Evolutionary conservation across 2,797 vertebrate species (phyloP), one percentile per base, ranked within the genome.

Genomic region (Enteromius thamalakanensis): DNA sequence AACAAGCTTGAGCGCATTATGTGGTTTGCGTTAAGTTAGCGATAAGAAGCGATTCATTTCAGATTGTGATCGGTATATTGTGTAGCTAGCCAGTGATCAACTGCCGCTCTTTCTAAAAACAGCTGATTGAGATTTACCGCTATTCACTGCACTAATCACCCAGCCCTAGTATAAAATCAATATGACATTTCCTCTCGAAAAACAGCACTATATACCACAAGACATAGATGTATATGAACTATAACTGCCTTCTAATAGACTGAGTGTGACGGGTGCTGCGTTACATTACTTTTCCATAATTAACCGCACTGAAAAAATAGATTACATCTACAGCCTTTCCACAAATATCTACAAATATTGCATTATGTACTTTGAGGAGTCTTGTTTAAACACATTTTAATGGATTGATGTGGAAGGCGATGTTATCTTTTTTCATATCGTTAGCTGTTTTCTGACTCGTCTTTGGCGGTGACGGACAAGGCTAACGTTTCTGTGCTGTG

Each of bases 371-470:
- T 64, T 32, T 34, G 10, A 53, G 29, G 19, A 74, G 29, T 7
- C 76, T 67, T 45, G 0, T 21, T 45, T 47, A 47, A 78, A 78
- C 9, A 12, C 4, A 29, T 53, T 53, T 53, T 49, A 15, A 65
- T 37, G 29, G 23, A 32, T 40, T 37, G 4, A 29, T 55, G n/a
- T 15, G 21, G n/a, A 79, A 79, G n/a, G 77, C 8, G 60, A 29
- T 62, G 32, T 51, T 67, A 55, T 55, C n/a, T 29, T 55, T 70
- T 55, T 42, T 29, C n/a, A 29, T 80, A 11, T 79, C 47, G 40
- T 79, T 37, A 26, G 32, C n/a, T 40, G 77, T 40, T 68, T 40
- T 23, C 21, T 15, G 47, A 37, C 14, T 64, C 29, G 2, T 68
- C 47, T 23, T 53, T 3, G n/a, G 8, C n/a, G 14, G 67, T 49